A percentile compares a stretch with the other conserved stretches of the same genome.
Evolutionary conservation across 1,140 invertebrate genomes (phyloP).

Genomic region (Hypsibius dujardini): DNA sequence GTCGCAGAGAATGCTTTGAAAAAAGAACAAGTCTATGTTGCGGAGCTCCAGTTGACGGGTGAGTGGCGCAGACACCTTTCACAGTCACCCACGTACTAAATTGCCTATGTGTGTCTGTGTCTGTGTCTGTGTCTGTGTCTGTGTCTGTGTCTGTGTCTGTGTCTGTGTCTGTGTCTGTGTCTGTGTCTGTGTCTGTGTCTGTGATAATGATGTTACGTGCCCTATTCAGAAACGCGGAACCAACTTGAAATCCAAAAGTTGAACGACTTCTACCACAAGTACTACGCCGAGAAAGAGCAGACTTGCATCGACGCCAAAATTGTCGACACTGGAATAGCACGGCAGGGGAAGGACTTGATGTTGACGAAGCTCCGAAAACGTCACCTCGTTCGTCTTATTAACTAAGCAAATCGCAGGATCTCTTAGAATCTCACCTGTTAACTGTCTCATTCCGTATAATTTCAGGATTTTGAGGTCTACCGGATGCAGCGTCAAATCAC

Average conservation of each 20-base stretch:
- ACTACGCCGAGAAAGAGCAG: conserved; percentile 11
- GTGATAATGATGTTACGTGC: background rate
- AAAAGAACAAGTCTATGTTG: background rate
- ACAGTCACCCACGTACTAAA: background rate
- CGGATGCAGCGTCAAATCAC: conserved; percentile 1
- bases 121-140: too few species aligned
- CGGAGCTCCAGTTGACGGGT: background rate
- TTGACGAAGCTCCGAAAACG: background rate
- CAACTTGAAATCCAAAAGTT: background rate
- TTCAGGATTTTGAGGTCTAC: conserved; percentile 12
- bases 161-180: too few species aligned
- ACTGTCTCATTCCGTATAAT: background rate
- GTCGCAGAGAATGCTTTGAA: background rate
- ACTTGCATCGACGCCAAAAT: conserved; percentile 10
- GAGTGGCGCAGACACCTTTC: background rate
- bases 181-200: too few species aligned
- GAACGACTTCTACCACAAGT: conserved; percentile 15
- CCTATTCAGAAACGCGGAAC: background rate
- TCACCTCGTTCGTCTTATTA: background rate
- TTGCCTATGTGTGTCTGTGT: background rate
- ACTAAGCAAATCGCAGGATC: background rate
- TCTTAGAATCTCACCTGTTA: background rate
- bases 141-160: too few species aligned
- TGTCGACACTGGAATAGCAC: background rate
- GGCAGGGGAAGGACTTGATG: background rate